These are phyloP conservation scores for Lampropteryx suffumata DNA, from an alignment of 2,888 invertebrate species.

Conservation along the genomic window DNA sequence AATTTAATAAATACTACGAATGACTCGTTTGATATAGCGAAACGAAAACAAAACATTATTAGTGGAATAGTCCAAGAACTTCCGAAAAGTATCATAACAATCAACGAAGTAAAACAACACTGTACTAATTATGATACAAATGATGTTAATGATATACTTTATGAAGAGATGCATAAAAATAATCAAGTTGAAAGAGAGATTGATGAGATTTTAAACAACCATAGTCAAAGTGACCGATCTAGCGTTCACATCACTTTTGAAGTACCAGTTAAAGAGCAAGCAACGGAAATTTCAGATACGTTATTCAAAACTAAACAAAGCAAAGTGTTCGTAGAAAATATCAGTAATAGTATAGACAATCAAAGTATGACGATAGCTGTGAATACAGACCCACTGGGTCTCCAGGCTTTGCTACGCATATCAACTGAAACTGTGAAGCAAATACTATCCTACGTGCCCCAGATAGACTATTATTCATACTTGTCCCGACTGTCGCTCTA, in stretches of 20 bases:
- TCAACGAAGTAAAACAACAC: constrained; percentile 18
- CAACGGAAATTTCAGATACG: constrained; percentile 58
- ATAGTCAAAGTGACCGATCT: constrained; percentile 36
- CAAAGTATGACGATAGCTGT: constrained; percentile 56
- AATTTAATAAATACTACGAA: constrained; percentile 7
- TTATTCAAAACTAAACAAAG: constrained; percentile 35
- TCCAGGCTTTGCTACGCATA: constrained; percentile 54
- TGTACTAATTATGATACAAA: too few species aligned
- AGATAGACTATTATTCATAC: constrained; percentile 51
- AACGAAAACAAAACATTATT: constrained; percentile 30
- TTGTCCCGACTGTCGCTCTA: constrained; percentile 44
- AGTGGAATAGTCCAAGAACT: constrained; percentile 34
- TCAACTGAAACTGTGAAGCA: constrained; percentile 58
- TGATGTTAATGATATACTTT: constrained; percentile 43
- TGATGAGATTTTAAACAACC: constrained; percentile 43
- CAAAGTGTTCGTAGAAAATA: constrained; percentile 34
- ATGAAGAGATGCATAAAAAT: constrained; percentile 53
- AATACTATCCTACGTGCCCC: constrained; percentile 57
- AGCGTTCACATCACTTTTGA: constrained; percentile 48
- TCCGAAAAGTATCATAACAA: constrained; percentile 29
- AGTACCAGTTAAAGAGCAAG: constrained; percentile 57
- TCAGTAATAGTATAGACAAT: constrained; percentile 16
- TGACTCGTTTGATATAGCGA: constrained; percentile 8
- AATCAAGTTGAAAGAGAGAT: constrained; percentile 51
- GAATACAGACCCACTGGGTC: constrained; percentile 69